Base-by-base conservation (phyloP, 2,888 invertebrate species). In the Pollenia labialis region DNA sequence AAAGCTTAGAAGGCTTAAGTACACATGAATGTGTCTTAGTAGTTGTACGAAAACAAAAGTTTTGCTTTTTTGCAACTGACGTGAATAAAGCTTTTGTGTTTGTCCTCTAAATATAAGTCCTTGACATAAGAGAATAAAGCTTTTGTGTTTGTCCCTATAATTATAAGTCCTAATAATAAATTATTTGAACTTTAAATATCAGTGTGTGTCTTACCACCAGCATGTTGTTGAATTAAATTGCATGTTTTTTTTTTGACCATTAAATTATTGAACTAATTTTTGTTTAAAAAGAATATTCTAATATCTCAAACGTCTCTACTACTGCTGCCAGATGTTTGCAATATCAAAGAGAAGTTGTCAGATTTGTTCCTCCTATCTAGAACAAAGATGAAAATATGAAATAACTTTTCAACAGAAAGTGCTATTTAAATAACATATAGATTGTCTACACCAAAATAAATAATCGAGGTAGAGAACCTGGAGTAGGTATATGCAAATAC, bases 51-150 rank as follows among this genome's bases (percentile, higher is more conserved):
- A 48, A n/a, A 66, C 4, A 52, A 75, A 66, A 60, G 82, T 80
- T 86, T 83, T 80, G 52, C 68, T 60, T 72, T 79, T 14, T 69
- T 72, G 54, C 46, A 71, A 42, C 54, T 60, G 32, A 14, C 8
- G 14, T 16, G 1, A 60, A 66, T 12, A 69, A 81, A 77, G 87
- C 87, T 87, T 87, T 64, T 87, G 87, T 87, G 74, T 68, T 64
- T 79, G 87, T 87, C 84, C 9, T 18, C 50, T 69, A 69, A n/a
- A 60, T 7, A 56, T 44, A 68, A 72, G 11, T 48, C 4, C 18
- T 80, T 10, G 46, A 23, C 12, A 18, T 54, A 14, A 71, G 12
- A 14, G 18, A n/a, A 60, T 62, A 23, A 60, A 40, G 4, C 11
- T 16, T 66, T 50, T 16, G 32, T 32, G 32, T 32, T 32, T 32